Evolutionary conservation across 92 coral and sea anemone species (phyloP).

Genomic region (Bergia puertoricense): DNA sequence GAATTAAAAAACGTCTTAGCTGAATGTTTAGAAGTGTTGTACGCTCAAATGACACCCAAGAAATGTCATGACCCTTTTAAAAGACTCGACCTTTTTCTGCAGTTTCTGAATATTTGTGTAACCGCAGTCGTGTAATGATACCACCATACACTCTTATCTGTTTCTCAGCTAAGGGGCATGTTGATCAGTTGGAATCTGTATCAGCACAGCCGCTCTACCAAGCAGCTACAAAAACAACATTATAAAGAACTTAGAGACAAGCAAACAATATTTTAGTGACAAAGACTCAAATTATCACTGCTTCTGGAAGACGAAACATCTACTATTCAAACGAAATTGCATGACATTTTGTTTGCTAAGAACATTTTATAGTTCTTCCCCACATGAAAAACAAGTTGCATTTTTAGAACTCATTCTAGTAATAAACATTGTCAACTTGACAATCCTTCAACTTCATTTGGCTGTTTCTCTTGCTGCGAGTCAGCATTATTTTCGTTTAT

Average conservation of each 20-base stretch:
- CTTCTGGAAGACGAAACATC: neutral
- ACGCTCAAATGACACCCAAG: too few species aligned
- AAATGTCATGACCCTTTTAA: too few species aligned
- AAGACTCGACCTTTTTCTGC: too few species aligned
- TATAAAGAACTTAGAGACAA: neutral
- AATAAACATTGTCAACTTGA: slow-evolving; percentile 23
- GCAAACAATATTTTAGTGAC: neutral
- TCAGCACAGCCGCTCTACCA: neutral
- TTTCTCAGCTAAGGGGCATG: neutral
- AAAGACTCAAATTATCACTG: neutral
- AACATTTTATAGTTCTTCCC: neutral
- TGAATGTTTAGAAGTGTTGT: too few species aligned
- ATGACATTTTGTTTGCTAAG: neutral
- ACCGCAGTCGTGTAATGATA: too few species aligned
- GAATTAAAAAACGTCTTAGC: too few species aligned
- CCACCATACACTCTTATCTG: neutral
- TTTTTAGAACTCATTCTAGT: slow-evolving; percentile 32
- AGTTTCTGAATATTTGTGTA: too few species aligned
- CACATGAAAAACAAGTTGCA: neutral
- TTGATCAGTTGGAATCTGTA: neutral
- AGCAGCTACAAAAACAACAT: neutral
- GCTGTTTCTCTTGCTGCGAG: slow-evolving; percentile 5
- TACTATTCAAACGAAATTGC: neutral
- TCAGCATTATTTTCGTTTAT: slow-evolving; percentile 27
- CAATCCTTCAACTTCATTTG: slow-evolving; percentile 11